Conservation (phyloP, 2,888 invertebrate species). For the Diploptera punctata region DNA sequence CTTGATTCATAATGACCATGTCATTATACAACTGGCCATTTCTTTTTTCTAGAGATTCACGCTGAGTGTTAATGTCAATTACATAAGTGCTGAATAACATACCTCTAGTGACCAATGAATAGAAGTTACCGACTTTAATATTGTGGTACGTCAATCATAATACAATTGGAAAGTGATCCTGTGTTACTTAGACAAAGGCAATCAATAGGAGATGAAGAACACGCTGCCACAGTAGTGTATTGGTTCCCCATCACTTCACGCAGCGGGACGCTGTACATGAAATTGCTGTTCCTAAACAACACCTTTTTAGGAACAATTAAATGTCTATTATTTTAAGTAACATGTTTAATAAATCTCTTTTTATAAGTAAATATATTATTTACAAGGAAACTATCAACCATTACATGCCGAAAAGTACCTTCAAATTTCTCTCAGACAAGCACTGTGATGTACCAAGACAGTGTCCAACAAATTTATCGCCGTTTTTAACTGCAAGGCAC, state of each 20-base stretch:
- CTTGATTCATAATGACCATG: neutral
- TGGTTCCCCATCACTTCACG: neutral
- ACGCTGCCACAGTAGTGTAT: neutral
- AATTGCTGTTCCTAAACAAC: no score
- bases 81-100: constrained; percentile 2
- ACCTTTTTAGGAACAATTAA: no score
- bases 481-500: no score
- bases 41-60: neutral
- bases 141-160: neutral
- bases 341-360: no score
- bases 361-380: no score
- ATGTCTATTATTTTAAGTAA: no score
- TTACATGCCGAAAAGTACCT: no score
- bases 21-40: neutral
- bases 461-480: no score
- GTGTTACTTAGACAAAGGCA: neutral
- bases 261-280: constrained; percentile 10
- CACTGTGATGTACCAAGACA: no score
- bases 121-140: neutral
- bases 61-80: constrained; percentile 4
- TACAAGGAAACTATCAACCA: no score
- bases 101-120: neutral
- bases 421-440: no score
- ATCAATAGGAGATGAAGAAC: neutral
- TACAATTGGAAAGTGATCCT: neutral